phyloP scores from a whole-genome alignment of 2,888 invertebrate genomes.

The Choristoneura rosaceana region DNA sequence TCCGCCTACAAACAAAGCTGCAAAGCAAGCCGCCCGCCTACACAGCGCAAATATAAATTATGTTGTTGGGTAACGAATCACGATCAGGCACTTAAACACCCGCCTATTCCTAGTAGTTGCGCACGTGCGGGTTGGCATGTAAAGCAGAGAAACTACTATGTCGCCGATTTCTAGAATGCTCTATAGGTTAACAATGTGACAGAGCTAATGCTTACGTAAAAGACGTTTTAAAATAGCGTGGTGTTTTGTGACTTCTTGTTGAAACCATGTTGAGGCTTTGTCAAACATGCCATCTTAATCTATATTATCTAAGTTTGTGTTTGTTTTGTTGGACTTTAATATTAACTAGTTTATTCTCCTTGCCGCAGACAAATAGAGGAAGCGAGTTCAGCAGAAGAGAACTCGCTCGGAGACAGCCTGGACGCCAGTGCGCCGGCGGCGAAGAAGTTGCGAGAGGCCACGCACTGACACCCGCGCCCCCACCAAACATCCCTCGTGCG shows the following conservation, averaged over 20 bases:
- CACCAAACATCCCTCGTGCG: slow-evolving; percentile 74
- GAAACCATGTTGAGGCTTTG: too few relatives aligned
- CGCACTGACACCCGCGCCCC: slow-evolving; percentile 78
- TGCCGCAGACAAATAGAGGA: slow-evolving; percentile 77
- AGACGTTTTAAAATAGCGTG: too few relatives aligned
- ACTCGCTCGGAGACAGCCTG: slow-evolving; percentile 77
- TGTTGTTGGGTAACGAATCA: slow-evolving; percentile 32
- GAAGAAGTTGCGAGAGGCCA: slow-evolving; percentile 80
- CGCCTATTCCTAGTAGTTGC: slow-evolving; percentile 13
- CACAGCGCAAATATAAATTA: slow-evolving; percentile 31
- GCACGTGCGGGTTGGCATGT: slow-evolving; percentile 19
- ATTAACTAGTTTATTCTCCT: slow-evolving; percentile 38
- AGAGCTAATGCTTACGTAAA: neutral
- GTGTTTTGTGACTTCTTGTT: neutral
- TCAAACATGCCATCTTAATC: too few relatives aligned
- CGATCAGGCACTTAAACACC: slow-evolving; percentile 25
- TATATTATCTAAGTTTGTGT: neutral
- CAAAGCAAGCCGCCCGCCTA: slow-evolving; percentile 28
- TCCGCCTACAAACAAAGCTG: slow-evolving; percentile 31
- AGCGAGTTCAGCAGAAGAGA: slow-evolving; percentile 84
- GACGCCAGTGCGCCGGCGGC: slow-evolving; percentile 71
- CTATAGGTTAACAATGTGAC: neutral
- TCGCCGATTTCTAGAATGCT: slow-evolving; percentile 7
- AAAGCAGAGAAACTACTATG: slow-evolving; percentile 9
- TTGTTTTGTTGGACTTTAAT: neutral